Evolutionary conservation across 1,140 invertebrate genomes (phyloP).

Genomic region (Camponotus pennsylvanicus): DNA sequence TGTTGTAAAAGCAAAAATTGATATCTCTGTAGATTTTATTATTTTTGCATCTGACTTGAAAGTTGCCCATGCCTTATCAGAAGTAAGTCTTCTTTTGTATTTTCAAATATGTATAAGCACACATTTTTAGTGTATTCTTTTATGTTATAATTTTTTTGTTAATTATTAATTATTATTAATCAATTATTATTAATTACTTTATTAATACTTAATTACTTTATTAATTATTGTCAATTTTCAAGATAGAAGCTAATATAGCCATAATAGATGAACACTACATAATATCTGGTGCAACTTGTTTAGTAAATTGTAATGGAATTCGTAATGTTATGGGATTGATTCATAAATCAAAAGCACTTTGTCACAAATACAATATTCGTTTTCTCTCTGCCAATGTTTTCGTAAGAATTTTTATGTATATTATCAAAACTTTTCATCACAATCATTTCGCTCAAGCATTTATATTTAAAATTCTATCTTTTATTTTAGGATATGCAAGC

Average conservation of each 20-base stretch:
- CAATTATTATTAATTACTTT: slow-evolving; percentile 40
- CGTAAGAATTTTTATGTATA: slow-evolving; percentile 73
- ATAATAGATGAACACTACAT: slow-evolving; percentile 80
- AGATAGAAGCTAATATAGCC: slow-evolving; percentile 80
- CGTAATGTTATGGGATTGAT: slow-evolving; percentile 73
- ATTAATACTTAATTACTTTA: slow-evolving; percentile 16
- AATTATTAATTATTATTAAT: slow-evolving; percentile 37
- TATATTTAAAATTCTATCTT: slow-evolving; percentile 17
- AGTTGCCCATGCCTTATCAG: slow-evolving; percentile 68
- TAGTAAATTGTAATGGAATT: slow-evolving; percentile 79
- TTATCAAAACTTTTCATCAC: slow-evolving; percentile 4
- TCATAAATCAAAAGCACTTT: slow-evolving; percentile 73
- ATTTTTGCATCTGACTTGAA: slow-evolving; percentile 81
- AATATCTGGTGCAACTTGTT: slow-evolving; percentile 75
- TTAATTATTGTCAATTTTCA: slow-evolving; percentile 53
- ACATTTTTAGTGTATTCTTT: neutral
- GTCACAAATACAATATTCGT: slow-evolving; percentile 80
- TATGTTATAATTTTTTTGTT: slow-evolving; percentile 25
- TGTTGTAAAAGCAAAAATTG: slow-evolving; percentile 65
- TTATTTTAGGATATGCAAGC: slow-evolving; percentile 71
- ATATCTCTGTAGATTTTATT: slow-evolving; percentile 81
- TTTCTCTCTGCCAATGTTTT: slow-evolving; percentile 77
- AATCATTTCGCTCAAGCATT: slow-evolving; percentile 9
- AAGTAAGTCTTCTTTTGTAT: slow-evolving; percentile 73
- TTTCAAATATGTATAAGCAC: neutral